phyloP scores from a whole-genome alignment of 2,888 invertebrate genomes.

The Apoderus coryli region DNA sequence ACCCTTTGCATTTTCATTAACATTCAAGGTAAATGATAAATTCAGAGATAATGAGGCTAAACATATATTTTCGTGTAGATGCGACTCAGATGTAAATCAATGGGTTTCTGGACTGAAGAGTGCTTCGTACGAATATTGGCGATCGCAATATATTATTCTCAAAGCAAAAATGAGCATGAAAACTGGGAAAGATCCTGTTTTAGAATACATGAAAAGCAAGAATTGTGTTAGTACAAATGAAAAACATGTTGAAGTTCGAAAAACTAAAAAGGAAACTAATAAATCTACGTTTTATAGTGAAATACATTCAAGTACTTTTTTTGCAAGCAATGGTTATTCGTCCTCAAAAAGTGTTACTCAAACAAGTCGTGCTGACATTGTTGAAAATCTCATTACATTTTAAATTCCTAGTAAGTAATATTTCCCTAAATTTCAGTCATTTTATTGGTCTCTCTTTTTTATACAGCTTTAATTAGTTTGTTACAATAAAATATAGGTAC shows the following conservation, averaged over 20 bases:
- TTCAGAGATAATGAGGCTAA: slow-evolving; percentile 34
- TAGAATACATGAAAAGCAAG: slow-evolving; percentile 27
- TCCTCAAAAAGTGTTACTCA: slow-evolving; percentile 15
- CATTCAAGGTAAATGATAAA: slow-evolving; percentile 45
- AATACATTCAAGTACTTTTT: slow-evolving; percentile 20
- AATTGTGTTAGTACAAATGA: slow-evolving; percentile 13
- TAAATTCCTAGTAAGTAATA: too few species aligned
- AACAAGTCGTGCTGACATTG: slow-evolving; percentile 15
- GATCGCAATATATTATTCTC: slow-evolving; percentile 45
- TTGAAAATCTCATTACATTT: slow-evolving; percentile 23
- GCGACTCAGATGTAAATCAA: slow-evolving; percentile 52
- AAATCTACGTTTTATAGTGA: slow-evolving; percentile 29
- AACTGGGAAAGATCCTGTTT: slow-evolving; percentile 45
- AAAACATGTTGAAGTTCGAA: slow-evolving; percentile 20
- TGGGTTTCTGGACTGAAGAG: slow-evolving; percentile 54
- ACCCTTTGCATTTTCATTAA: slow-evolving; percentile 60
- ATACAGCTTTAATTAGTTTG: too few species aligned
- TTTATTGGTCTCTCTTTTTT: too few species aligned
- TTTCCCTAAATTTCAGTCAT: too few species aligned
- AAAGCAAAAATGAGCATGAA: slow-evolving; percentile 52
- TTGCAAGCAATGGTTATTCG: slow-evolving; percentile 17
- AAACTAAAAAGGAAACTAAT: slow-evolving; percentile 21
- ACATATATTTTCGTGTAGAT: slow-evolving; percentile 55
- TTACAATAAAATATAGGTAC: too few species aligned
- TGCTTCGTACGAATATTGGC: slow-evolving; percentile 58